Evolutionary conservation across 1,140 invertebrate genomes (phyloP).

Genomic region (Drosophila parvula): DNA sequence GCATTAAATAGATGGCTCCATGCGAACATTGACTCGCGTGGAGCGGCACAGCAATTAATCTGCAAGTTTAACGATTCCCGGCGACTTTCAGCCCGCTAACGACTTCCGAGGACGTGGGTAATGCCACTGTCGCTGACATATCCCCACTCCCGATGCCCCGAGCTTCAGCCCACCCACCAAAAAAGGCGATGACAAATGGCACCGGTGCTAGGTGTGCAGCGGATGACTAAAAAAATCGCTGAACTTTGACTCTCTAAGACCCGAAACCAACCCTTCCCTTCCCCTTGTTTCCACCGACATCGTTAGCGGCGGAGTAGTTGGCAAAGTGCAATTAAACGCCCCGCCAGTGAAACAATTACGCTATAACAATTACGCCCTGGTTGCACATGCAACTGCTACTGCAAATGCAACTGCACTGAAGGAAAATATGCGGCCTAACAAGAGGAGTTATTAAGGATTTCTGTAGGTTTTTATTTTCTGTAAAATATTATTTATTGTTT

Average conservation of each 20-base stretch:
- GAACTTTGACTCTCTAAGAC: slow-evolving; percentile 68
- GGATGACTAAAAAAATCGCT: slow-evolving; percentile 56
- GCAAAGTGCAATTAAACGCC: slow-evolving; percentile 75
- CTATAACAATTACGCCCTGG: slow-evolving; percentile 75
- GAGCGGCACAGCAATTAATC: slow-evolving; percentile 27
- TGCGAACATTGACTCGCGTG: slow-evolving; percentile 27
- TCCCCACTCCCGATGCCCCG: slow-evolving; percentile 2
- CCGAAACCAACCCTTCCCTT: not conserved
- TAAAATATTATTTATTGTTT: not conserved
- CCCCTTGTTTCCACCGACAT: not conserved
- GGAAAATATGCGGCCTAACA: not conserved
- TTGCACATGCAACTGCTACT: slow-evolving; percentile 63
- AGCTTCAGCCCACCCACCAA: too few species aligned
- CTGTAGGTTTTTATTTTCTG: not conserved
- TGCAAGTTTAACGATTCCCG: slow-evolving; percentile 37
- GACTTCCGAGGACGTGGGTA: slow-evolving; percentile 37
- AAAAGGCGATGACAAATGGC: slow-evolving; percentile 65
- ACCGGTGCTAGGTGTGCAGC: slow-evolving; percentile 53
- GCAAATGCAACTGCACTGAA: slow-evolving; percentile 9
- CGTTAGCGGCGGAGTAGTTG: slow-evolving; percentile 51
- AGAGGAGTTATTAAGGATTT: not conserved
- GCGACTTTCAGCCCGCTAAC: slow-evolving; percentile 36
- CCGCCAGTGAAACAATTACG: slow-evolving; percentile 79
- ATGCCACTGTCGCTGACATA: slow-evolving; percentile 56
- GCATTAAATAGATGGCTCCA: slow-evolving; percentile 32